phyloP scores from a whole-genome alignment of 1,140 invertebrate genomes.

The Euura lappo region DNA sequence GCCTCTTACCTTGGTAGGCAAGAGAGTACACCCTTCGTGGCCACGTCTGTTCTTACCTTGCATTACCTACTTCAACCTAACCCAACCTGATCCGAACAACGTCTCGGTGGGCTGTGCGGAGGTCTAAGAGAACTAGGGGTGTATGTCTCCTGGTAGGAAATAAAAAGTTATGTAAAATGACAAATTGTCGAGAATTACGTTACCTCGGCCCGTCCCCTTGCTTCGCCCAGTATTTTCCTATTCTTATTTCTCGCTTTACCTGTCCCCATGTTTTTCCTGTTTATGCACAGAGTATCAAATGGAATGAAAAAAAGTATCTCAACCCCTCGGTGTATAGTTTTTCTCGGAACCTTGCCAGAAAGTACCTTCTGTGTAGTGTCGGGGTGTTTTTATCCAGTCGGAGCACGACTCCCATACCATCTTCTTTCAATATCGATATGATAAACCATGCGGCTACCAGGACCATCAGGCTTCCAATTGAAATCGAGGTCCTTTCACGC shows the following conservation, averaged over 20 bases:
- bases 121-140: not conserved
- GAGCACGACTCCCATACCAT: too few species aligned
- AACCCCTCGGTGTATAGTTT: not conserved
- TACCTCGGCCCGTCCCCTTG: constrained; percentile 12
- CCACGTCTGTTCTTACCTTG: constrained; percentile 4
- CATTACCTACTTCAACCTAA: not conserved
- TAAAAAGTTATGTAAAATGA: constrained; percentile 40
- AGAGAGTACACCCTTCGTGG: constrained; percentile 1
- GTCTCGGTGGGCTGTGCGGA: not conserved
- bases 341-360: not conserved
- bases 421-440: not conserved
- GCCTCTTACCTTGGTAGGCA: constrained; percentile 13
- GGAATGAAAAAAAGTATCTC: too few species aligned
- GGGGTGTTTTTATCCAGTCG: too few species aligned
- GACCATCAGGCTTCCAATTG: not conserved
- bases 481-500: not conserved
- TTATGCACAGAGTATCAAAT: too few species aligned
- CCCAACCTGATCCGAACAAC: too few species aligned
- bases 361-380: too few species aligned
- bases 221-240: not conserved
- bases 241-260: not conserved
- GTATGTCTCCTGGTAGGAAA: constrained; percentile 27
- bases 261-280: too few species aligned
- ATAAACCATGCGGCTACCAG: not conserved
- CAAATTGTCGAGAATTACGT: constrained; percentile 45